Evolutionary conservation across 2,888 invertebrate species (phyloP), one percentile per base, ranked within the genome.

Genomic region (Catocala nupta): DNA sequence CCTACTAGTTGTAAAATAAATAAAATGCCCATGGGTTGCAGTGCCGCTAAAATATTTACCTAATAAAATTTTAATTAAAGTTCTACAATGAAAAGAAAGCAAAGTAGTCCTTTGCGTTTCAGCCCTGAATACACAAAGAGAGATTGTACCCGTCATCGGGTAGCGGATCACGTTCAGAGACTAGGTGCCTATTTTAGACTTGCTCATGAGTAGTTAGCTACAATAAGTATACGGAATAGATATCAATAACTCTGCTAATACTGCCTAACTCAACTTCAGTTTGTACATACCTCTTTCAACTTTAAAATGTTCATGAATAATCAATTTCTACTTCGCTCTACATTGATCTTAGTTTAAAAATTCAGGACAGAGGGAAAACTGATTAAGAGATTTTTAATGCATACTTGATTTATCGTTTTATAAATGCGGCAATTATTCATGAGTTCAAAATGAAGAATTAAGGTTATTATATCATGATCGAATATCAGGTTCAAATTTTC

Each of bases 271-370:
- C 51, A 68, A 68, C 56, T 63, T 70, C 52, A 57, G 58, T 63
- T 69, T 63, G 45, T 75, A 69, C 65, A 45, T 78, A 70, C 67
- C 74, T 77, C 69, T 76, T 80, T 77, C 71, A 79, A 78, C 80
- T 79, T 73, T 80, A 71, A 79, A 82, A 77, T 66, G 73, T 75
- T 81, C 83, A 84, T 85, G 79, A 84, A 86, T 83, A 84, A 82
- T 80, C 75, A 81, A 81, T 80, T 75, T 73, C 69, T 64, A 64
- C 68, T 76, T 75, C 69, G 72, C 68, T 77, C 55, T 69, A 74
- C 73, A 67, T 70, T 70, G 67, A 65, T 75, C 68, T 76, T 63
- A 64, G 59, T 66, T 73, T 77, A 74, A 80, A 80, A 81, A 80
- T 77, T 80, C 77, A 80, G 65, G 60, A 66, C 60, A 59, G 73